phyloP scores from a whole-genome alignment of 2,113 vertebrate genomes.

The Salvelinus namaycush region DNA sequence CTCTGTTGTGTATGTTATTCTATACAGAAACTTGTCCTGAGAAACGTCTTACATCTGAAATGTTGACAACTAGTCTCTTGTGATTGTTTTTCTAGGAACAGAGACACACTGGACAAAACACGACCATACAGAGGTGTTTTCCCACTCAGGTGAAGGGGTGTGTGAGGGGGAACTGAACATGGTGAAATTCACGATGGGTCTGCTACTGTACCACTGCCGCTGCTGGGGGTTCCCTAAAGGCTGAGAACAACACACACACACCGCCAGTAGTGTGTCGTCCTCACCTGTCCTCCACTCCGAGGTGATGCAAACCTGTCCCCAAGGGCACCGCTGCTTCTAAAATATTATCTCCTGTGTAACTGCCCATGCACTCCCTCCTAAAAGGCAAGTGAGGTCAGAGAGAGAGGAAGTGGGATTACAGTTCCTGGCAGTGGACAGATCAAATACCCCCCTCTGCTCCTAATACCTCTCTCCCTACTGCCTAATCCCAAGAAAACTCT shows the following conservation, averaged over 20 bases:
- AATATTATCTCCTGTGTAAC: slow-evolving; percentile 22
- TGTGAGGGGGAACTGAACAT: too few species aligned
- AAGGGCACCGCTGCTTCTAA: not conserved
- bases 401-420: slow-evolving; percentile 40
- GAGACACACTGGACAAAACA: too few species aligned
- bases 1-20: too few species aligned
- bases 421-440: slow-evolving; percentile 40
- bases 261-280: too few species aligned
- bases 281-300: too few species aligned
- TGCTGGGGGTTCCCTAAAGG: slow-evolving; percentile 24
- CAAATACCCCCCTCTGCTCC: slow-evolving; percentile 30
- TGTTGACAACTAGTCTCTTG: too few species aligned
- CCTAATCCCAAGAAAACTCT: not conserved
- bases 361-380: slow-evolving; percentile 27
- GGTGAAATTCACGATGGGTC: too few species aligned
- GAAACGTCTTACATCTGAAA: too few species aligned
- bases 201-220: slow-evolving; percentile 44
- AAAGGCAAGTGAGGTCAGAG: slow-evolving; percentile 35
- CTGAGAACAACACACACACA: slow-evolving; percentile 30
- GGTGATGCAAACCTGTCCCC: not conserved
- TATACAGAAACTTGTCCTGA: too few species aligned
- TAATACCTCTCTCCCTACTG: not conserved
- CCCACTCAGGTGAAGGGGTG: too few species aligned
- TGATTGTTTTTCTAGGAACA: too few species aligned
- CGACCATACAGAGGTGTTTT: too few species aligned